phyloP scores from a whole-genome alignment of 2,888 invertebrate genomes.

The Pachymerium ferrugineum region DNA sequence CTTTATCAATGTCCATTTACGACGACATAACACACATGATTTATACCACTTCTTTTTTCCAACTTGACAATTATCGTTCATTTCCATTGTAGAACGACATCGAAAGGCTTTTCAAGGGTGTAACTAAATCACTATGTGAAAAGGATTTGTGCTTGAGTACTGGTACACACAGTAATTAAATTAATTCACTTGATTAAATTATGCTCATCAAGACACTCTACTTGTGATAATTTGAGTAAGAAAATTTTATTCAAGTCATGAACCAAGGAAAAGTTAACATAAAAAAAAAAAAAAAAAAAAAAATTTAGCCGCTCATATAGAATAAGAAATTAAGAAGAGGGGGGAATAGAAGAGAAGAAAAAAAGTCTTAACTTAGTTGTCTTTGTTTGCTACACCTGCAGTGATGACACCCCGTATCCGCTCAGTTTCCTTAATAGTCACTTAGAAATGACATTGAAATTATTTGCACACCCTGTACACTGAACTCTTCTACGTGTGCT shows the following conservation, averaged over 20 bases:
- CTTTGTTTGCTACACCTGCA: not conserved
- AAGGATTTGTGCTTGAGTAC: too few species aligned
- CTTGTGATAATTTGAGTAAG: not conserved
- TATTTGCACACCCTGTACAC: conserved; percentile 1
- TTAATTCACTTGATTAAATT: conserved; percentile 8
- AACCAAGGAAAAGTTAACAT: not conserved
- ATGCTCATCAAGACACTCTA: not conserved
- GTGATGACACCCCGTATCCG: conserved; percentile 18
- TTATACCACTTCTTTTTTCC: too few species aligned
- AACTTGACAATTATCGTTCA: too few species aligned
- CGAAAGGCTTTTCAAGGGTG: too few species aligned
- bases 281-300: not conserved
- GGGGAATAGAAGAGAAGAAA: not conserved
- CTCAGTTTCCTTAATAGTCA: conserved; percentile 18
- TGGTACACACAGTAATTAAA: not conserved
- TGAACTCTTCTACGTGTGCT: conserved; percentile 13
- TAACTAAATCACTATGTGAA: too few species aligned
- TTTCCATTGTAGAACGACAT: too few species aligned
- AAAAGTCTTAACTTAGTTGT: not conserved
- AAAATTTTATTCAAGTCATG: not conserved
- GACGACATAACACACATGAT: too few species aligned
- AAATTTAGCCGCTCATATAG: too few species aligned
- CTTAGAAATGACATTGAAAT: conserved; percentile 18
- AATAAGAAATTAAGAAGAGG: not conserved
- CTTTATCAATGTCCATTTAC: too few species aligned